Evolutionary conservation across 1,140 invertebrate genomes (phyloP).

Genomic region (Zaprionus capensis): DNA sequence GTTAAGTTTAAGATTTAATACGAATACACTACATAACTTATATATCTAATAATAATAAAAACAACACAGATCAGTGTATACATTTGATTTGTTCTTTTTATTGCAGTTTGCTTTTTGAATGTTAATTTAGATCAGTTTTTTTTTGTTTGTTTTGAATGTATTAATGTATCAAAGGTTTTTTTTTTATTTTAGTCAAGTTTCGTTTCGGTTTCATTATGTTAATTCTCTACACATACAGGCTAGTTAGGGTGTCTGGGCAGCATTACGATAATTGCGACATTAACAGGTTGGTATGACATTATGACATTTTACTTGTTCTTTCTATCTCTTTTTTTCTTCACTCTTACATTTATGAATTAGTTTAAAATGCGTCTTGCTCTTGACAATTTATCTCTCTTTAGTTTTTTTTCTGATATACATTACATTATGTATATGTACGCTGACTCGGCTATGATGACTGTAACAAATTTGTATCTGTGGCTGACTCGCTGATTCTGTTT

Average conservation of each 20-base stretch:
- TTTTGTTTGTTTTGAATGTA: constrained; percentile 10
- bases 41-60: constrained; percentile 29
- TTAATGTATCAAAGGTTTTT: constrained; percentile 72
- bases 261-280: constrained; percentile 62
- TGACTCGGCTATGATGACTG: constrained; percentile 45
- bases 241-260: constrained; percentile 54
- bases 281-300: constrained; percentile 48
- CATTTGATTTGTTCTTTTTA: constrained; percentile 48
- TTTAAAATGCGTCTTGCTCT: constrained; percentile 39
- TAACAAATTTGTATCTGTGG: constrained; percentile 55
- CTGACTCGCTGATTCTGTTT: constrained; percentile 38
- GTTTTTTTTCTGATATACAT: constrained; percentile 33
- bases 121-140: constrained; percentile 53
- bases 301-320: constrained; percentile 25
- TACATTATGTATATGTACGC: constrained; percentile 46
- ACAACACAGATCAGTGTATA: constrained; percentile 14
- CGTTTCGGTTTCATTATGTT: constrained; percentile 43
- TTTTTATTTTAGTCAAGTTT: constrained; percentile 47
- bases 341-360: constrained; percentile 43
- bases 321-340: background rate
- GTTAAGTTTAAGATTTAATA: constrained; percentile 77
- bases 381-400: constrained; percentile 46
- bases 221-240: constrained; percentile 71
- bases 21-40: constrained; percentile 1
- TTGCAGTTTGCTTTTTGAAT: constrained; percentile 59